Conservation (phyloP, 1,140 invertebrate species). For the Leptestheria dahalacensis region DNA sequence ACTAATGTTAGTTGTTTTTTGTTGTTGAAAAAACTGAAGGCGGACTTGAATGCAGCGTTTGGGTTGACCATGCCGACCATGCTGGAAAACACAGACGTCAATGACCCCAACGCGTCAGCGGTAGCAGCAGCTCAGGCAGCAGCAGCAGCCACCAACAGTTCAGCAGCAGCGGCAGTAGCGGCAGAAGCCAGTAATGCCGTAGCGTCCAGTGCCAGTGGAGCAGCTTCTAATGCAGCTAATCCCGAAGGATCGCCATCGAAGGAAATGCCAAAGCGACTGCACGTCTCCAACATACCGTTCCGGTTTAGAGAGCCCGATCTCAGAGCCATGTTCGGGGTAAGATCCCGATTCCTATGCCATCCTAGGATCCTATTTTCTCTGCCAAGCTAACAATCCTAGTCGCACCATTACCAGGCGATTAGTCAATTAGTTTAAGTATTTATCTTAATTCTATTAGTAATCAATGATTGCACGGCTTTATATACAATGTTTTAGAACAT, state of each 20-base stretch:
- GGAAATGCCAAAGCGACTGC: conserved; percentile 19
- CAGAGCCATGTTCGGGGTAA: conserved; percentile 37
- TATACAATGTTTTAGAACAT: no score
- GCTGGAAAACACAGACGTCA: not conserved
- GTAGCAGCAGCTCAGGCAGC: not conserved
- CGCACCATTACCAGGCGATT: not conserved
- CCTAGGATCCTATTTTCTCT: not conserved
- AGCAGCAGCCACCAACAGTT: not conserved
- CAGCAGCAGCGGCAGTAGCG: not conserved
- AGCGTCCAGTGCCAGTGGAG: not conserved
- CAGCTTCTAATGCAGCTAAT: not conserved
- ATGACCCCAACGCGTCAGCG: not conserved
- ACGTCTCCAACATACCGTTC: conserved; percentile 44
- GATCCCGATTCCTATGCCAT: conserved; percentile 6
- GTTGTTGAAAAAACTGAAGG: not conserved
- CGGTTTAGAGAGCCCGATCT: conserved; percentile 41
- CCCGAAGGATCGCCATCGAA: not conserved
- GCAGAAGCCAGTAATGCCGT: not conserved
- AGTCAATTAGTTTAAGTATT: not conserved
- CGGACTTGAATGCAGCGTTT: not conserved
- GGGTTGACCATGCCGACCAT: not conserved
- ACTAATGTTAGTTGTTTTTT: not conserved
- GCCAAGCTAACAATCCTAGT: not conserved
- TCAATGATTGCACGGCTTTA: no score
- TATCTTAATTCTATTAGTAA: not conserved